phyloP scores from a whole-genome alignment of 2,888 invertebrate species.

The Hirtodrosophila cameraria region DNA sequence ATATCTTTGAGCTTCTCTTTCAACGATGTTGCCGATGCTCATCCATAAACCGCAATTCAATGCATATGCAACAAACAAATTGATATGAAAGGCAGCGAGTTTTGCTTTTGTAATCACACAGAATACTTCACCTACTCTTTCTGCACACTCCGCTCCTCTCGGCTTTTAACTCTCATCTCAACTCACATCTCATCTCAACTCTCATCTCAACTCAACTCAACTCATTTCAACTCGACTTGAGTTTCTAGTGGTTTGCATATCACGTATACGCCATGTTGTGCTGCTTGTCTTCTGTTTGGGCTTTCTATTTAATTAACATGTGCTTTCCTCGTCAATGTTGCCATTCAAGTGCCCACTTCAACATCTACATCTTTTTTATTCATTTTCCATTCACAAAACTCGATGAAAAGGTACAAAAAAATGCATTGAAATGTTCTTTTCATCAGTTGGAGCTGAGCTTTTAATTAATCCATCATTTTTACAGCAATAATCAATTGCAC shows the following conservation, averaged over 20 bases:
- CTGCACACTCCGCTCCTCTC: background rate
- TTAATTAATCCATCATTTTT: slow-evolving; percentile 31
- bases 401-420: background rate
- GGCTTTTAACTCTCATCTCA: slow-evolving; percentile 7
- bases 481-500: slow-evolving; percentile 44
- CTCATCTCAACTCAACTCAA: slow-evolving; percentile 26
- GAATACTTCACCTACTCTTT: too few relatives aligned
- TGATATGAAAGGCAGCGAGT: slow-evolving; percentile 59
- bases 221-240: slow-evolving; percentile 22
- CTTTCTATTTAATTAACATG: slow-evolving; percentile 78
- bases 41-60: slow-evolving; percentile 74
- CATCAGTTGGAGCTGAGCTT: background rate
- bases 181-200: slow-evolving; percentile 17
- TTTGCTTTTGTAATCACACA: slow-evolving; percentile 8
- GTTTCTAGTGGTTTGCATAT: slow-evolving; percentile 58
- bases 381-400: slow-evolving; percentile 1
- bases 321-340: slow-evolving; percentile 55
- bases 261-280: slow-evolving; percentile 54
- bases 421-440: slow-evolving; percentile 19
- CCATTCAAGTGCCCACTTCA: slow-evolving; percentile 47
- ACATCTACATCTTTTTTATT: background rate
- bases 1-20: background rate
- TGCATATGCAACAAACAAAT: slow-evolving; percentile 69
- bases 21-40: slow-evolving; percentile 19
- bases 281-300: slow-evolving; percentile 36